Percentiles rank a stretch among this genome's conserved stretches.
Evolutionary conservation across 2,888 invertebrate species (phyloP).

Genomic region (Tenodera sinensis): DNA sequence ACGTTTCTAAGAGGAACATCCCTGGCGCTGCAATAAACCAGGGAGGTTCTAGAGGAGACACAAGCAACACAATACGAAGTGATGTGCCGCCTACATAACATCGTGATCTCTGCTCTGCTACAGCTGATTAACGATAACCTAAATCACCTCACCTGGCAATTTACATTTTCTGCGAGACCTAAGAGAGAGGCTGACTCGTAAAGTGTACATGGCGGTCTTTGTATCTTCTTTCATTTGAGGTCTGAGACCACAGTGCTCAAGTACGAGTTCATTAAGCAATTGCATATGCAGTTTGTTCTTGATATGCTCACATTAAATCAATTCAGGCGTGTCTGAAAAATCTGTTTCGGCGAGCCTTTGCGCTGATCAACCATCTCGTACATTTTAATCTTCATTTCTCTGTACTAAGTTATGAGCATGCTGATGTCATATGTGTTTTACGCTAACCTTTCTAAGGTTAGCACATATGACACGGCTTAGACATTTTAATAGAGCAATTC

Average conservation of each 20-base stretch:
- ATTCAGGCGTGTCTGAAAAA: too few relatives aligned
- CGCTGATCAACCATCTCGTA: too few relatives aligned
- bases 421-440: too few relatives aligned
- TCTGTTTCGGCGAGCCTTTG: too few relatives aligned
- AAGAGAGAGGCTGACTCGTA: neutral
- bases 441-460: too few relatives aligned
- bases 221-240: neutral
- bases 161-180: neutral
- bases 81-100: neutral
- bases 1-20: neutral
- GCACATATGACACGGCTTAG: too few relatives aligned
- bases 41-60: neutral
- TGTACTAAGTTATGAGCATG: too few relatives aligned
- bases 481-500: too few relatives aligned
- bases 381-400: too few relatives aligned
- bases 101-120: neutral
- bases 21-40: neutral
- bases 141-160: neutral
- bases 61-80: neutral
- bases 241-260: neutral
- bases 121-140: neutral
- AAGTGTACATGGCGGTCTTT: neutral
- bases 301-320: too few relatives aligned
- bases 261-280: neutral
- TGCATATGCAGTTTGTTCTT: too few relatives aligned